Evolutionary conservation across 2,797 vertebrate genomes (phyloP).

Genomic region (Sebastes kiyomatsui): DNA sequence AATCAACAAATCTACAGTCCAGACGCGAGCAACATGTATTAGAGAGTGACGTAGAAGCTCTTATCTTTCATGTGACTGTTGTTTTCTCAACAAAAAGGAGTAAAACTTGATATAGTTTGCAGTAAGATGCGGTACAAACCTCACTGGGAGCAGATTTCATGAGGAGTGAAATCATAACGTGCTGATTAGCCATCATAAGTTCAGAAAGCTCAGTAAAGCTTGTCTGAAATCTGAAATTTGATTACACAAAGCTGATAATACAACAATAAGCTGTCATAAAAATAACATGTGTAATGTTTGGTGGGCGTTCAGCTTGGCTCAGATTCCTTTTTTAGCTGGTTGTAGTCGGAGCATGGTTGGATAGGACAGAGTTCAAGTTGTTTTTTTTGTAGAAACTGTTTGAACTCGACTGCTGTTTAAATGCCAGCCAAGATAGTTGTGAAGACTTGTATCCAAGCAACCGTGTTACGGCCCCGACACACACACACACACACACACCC

Average conservation of each 20-base stretch:
- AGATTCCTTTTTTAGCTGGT: background rate
- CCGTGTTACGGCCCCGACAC: background rate
- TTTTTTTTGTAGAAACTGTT: background rate
- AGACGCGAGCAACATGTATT: background rate
- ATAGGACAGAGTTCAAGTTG: background rate
- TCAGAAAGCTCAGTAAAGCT: background rate
- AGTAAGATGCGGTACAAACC: background rate
- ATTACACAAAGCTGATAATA: background rate
- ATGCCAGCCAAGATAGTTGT: constrained; percentile 21
- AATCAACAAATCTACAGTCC: background rate
- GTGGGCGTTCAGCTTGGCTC: background rate
- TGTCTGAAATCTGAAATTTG: background rate
- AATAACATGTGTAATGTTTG: background rate
- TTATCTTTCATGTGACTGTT: background rate
- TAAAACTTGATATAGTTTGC: background rate
- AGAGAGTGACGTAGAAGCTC: background rate
- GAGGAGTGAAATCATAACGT: background rate
- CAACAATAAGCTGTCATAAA: background rate
- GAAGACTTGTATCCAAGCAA: constrained; percentile 33
- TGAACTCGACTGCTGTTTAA: constrained; percentile 1
- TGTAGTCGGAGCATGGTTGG: background rate
- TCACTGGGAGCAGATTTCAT: background rate
- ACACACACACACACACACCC: background rate
- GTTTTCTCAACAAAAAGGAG: too few species aligned
- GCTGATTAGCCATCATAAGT: background rate